Percentiles rank a stretch among this genome's conserved stretches.
These are phyloP conservation scores for Trichogramma evanescens DNA, from an alignment of 2,888 invertebrate species.

Conservation along the genomic window DNA sequence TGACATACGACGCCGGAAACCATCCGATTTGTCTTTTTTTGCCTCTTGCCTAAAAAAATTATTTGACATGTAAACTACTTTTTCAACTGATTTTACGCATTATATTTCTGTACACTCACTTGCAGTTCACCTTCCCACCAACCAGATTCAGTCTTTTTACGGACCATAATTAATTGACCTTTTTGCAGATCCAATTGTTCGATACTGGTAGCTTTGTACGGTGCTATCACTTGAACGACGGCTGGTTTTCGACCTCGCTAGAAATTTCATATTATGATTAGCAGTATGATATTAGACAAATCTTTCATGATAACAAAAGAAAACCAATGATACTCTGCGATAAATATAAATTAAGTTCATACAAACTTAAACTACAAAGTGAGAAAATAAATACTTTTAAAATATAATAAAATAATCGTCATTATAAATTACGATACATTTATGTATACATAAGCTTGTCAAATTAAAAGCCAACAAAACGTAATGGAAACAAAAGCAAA, in stretches of 20 bases:
- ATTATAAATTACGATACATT: neutral
- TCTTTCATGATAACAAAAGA: neutral
- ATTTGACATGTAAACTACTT: neutral
- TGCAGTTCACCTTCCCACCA: conserved; percentile 99
- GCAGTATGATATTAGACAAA: neutral
- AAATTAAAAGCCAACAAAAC: too few relatives aligned
- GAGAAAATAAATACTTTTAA: neutral
- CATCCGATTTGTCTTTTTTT: conserved; percentile 90
- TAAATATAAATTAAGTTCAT: neutral
- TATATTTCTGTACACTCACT: conserved; percentile 45
- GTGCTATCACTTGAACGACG: conserved; percentile 89
- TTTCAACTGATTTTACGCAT: neutral
- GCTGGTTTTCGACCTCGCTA: conserved; percentile 74
- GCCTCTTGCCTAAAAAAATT: conserved; percentile 55
- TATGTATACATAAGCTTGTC: too few relatives aligned
- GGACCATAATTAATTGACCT: conserved; percentile 91
- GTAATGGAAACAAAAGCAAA: too few relatives aligned
- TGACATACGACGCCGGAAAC: conserved; percentile 98
- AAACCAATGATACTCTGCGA: neutral
- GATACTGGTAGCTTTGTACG: conserved; percentile 81
- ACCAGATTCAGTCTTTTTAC: conserved; percentile 92
- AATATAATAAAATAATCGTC: neutral
- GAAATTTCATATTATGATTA: conserved; percentile 12
- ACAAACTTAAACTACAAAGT: neutral
- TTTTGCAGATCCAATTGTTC: conserved; percentile 86